A percentile compares a stretch with the other conserved stretches of the same genome.
Conservation (phyloP, 2,113 vertebrate genomes). For the Notarius lentiginosus region DNA sequence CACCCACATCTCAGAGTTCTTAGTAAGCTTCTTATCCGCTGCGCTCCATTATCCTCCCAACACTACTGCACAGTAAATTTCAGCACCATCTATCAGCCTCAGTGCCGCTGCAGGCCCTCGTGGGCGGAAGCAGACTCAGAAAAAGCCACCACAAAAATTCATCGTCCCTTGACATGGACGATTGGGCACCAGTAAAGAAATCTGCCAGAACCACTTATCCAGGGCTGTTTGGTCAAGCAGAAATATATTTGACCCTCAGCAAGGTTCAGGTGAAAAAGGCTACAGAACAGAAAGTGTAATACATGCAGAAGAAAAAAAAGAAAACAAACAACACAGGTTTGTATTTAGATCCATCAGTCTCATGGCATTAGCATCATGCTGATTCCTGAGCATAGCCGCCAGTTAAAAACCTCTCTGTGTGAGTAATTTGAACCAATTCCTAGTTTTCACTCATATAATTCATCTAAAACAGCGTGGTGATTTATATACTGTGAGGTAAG, state of each 20-base stretch:
- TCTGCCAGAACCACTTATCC: conserved; percentile 47
- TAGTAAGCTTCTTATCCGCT: conserved; percentile 66
- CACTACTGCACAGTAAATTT: conserved; percentile 41
- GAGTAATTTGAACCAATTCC: background rate
- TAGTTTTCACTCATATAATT: conserved; percentile 1
- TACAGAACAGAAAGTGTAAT: conserved; percentile 35
- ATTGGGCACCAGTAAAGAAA: conserved; percentile 8
- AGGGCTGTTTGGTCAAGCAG: conserved; percentile 46
- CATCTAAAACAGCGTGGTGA: background rate
- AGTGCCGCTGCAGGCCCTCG: conserved; percentile 19
- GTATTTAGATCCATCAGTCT: conserved; percentile 1
- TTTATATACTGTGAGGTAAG: conserved; percentile 8
- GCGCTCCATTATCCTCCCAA: conserved; percentile 56
- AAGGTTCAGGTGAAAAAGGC: conserved; percentile 41
- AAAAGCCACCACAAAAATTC: conserved; percentile 14
- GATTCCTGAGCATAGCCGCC: background rate
- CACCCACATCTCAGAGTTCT: conserved; percentile 47
- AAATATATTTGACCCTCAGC: conserved; percentile 51
- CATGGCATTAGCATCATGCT: background rate
- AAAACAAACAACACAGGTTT: background rate
- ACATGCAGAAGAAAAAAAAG: conserved; percentile 52
- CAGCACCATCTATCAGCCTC: conserved; percentile 41
- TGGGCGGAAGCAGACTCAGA: background rate
- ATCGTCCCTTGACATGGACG: conserved; percentile 24
- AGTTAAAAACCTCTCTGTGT: background rate